Percentiles rank a stretch among this genome's conserved stretches.
Conservation (phyloP, 2,888 invertebrate species). For the Rugalucina vietnamica region DNA sequence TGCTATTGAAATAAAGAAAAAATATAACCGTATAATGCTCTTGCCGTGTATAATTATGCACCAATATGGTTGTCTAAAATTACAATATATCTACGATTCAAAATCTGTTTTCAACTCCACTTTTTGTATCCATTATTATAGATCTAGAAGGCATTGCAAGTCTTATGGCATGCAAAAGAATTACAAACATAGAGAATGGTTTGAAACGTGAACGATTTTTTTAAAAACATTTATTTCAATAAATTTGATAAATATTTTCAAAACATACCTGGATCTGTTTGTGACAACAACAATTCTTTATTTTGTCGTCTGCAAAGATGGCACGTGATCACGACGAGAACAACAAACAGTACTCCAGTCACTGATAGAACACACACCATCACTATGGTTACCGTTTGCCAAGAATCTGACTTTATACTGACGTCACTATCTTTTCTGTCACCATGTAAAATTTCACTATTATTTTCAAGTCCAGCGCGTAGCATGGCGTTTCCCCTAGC, state of each 20-base stretch:
- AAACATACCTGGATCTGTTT: slow-evolving; percentile 47
- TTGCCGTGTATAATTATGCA: too few species aligned
- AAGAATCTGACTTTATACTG: background rate
- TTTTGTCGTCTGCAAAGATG: slow-evolving; percentile 38
- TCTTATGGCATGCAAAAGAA: too few species aligned
- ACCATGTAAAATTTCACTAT: background rate
- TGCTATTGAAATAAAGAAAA: background rate
- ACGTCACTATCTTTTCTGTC: slow-evolving; percentile 8
- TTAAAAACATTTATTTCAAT: too few species aligned
- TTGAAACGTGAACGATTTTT: too few species aligned
- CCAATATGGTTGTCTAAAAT: too few species aligned
- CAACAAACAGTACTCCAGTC: slow-evolving; percentile 39
- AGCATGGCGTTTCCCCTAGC: background rate
- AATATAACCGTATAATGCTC: too few species aligned
- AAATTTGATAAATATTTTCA: background rate
- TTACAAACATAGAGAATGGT: too few species aligned
- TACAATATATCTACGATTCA: too few species aligned
- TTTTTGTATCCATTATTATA: too few species aligned
- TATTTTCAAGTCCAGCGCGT: background rate
- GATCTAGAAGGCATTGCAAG: too few species aligned
- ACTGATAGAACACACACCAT: slow-evolving; percentile 47
- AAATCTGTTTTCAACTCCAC: too few species aligned
- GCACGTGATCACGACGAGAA: slow-evolving; percentile 40
- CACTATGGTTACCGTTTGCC: slow-evolving; percentile 52
- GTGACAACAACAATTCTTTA: slow-evolving; percentile 46